Evolutionary conservation across 64 coral and sea anemone genomes (phyloP).

Genomic region (Pocillopora damicornis): DNA sequence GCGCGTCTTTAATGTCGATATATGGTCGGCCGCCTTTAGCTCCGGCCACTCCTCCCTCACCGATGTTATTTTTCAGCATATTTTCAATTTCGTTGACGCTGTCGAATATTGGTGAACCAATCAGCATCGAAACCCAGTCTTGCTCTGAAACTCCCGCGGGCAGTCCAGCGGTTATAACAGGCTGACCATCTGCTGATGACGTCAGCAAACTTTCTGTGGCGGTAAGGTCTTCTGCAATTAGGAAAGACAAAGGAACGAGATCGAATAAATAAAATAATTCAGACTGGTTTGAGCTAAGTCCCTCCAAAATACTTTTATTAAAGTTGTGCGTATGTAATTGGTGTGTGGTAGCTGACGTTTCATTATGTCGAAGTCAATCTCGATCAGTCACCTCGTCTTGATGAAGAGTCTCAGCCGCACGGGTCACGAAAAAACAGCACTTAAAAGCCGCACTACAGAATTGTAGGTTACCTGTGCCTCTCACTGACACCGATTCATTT

Average conservation of each 20-base stretch:
- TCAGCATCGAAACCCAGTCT: constrained; percentile 85
- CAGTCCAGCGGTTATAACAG: constrained; percentile 50
- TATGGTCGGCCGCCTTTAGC: constrained; percentile 77
- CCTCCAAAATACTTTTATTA: no score
- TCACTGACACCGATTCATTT: no score
- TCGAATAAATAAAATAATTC: background rate
- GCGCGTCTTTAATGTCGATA: constrained; percentile 95
- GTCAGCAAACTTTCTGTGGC: background rate
- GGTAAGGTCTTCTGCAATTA: background rate
- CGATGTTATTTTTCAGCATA: constrained; percentile 79
- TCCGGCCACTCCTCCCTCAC: constrained; percentile 80
- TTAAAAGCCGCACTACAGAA: background rate
- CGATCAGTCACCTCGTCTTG: no score
- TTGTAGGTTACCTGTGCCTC: background rate
- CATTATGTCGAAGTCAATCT: no score
- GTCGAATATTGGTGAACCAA: constrained; percentile 92
- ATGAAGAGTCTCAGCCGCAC: background rate
- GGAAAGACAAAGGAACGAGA: background rate
- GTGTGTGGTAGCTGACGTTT: no score
- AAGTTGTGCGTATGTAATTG: no score
- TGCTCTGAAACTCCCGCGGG: constrained; percentile 84
- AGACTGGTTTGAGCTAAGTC: background rate
- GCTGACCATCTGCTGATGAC: constrained; percentile 33
- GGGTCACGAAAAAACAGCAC: no score
- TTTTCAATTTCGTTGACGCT: constrained; percentile 92